phyloP scores from a whole-genome alignment of 2,888 invertebrate genomes.

The Exocentrus adspersus region DNA sequence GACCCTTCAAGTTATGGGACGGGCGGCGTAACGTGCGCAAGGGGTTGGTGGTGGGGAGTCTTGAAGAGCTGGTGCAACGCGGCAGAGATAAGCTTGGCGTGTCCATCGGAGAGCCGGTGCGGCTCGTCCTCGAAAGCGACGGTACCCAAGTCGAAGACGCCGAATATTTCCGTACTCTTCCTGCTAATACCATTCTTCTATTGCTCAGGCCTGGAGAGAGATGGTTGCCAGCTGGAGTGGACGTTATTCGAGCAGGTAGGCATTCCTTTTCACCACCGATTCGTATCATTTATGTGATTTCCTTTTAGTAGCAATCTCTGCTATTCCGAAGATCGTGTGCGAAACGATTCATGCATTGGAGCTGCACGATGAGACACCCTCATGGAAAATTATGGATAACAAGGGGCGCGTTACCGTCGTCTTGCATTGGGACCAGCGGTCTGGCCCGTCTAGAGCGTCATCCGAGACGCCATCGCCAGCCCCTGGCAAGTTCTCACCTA shows the following conservation, averaged over 20 bases:
- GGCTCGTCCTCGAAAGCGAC: conserved; percentile 93
- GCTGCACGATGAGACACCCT: conserved; percentile 95
- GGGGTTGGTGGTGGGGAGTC: conserved; percentile 91
- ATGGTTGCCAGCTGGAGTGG: conserved; percentile 94
- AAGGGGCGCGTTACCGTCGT: conserved; percentile 97
- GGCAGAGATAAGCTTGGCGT: conserved; percentile 92
- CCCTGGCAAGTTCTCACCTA: conserved; percentile 68
- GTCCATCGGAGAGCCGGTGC: conserved; percentile 85
- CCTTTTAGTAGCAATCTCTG: conserved; percentile 83
- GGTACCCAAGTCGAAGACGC: conserved; percentile 97
- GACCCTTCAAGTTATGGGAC: conserved; percentile 98
- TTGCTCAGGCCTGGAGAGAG: conserved; percentile 89
- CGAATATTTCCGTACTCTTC: conserved; percentile 93
- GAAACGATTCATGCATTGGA: conserved; percentile 96
- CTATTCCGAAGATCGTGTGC: conserved; percentile 96
- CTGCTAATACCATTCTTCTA: conserved; percentile 89
- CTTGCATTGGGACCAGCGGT: conserved; percentile 95
- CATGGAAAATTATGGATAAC: conserved; percentile 99
- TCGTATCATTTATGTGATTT: conserved; percentile 28
- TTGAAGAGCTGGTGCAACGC: conserved; percentile 76
- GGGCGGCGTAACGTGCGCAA: conserved; percentile 93
- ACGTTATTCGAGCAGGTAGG: conserved; percentile 92
- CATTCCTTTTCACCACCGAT: conserved; percentile 22
- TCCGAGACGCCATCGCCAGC: conserved; percentile 66
- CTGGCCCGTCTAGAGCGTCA: conserved; percentile 65